These are phyloP conservation scores for Apteryx mantelli DNA, from an alignment of 2,113 vertebrate genomes.

Conservation along the genomic window DNA sequence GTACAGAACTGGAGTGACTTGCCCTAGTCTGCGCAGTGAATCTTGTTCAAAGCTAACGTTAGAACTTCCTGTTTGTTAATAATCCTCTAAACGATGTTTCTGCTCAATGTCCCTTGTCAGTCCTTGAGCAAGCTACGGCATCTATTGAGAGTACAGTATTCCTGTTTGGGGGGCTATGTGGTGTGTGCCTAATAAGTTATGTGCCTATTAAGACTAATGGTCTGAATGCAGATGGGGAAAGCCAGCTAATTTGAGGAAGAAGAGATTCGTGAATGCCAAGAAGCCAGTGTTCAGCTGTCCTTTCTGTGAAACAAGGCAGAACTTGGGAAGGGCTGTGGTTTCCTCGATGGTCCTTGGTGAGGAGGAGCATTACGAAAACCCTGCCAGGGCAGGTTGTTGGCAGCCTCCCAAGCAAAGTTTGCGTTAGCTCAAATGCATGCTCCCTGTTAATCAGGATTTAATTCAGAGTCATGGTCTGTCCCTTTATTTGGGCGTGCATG, in stretches of 20 bases:
- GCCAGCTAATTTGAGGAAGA: not conserved
- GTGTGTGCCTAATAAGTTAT: not conserved
- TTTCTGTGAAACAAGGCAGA: not conserved
- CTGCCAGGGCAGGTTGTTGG: fast-evolving
- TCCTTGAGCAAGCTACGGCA: not conserved
- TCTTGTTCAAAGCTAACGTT: not conserved
- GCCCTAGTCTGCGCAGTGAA: not conserved
- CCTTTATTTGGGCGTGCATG: not conserved
- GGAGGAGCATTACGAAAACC: not conserved
- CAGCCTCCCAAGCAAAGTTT: not conserved
- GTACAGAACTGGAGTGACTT: not conserved
- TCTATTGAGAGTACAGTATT: not conserved
- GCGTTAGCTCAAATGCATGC: not conserved
- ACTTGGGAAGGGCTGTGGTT: not conserved
- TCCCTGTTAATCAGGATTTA: not conserved
- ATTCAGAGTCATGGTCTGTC: not conserved
- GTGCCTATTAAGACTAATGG: too few species aligned
- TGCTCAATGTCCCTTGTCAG: not conserved
- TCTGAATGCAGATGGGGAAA: not conserved
- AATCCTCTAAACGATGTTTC: not conserved
- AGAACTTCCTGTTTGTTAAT: not conserved
- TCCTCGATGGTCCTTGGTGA: not conserved
- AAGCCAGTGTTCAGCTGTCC: not conserved
- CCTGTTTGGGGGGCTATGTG: not conserved
- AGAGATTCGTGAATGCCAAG: not conserved